Conservation (phyloP, 2,888 invertebrate species). For the Noctua pronuba region DNA sequence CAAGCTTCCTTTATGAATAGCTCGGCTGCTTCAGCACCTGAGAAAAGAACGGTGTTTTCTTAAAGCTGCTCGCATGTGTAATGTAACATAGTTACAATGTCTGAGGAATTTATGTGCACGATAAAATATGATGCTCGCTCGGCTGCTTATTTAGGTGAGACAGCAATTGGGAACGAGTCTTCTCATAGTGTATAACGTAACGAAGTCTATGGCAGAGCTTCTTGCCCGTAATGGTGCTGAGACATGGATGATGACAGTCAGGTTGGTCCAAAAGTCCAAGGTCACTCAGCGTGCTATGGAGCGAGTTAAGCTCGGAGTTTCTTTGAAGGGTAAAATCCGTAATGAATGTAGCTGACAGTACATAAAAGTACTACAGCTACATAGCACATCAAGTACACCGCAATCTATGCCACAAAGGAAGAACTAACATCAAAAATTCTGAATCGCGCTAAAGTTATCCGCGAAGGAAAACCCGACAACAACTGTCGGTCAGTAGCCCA, state of each 20-base stretch:
- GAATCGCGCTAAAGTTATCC: no score
- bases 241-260: background rate
- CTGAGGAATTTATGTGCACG: background rate
- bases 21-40: constrained; percentile 94
- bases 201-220: background rate
- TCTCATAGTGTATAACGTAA: background rate
- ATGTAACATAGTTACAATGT: no score
- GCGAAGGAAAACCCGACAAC: background rate
- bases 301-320: no score
- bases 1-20: constrained; percentile 98
- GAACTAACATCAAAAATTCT: no score
- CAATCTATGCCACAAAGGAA: no score
- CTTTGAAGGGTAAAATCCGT: no score
- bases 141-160: background rate
- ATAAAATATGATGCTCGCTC: no score
- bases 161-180: background rate
- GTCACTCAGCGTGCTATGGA: background rate
- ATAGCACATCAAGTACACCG: no score
- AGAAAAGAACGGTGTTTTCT: constrained; percentile 38
- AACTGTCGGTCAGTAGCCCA: background rate
- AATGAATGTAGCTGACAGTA: no score
- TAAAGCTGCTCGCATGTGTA: background rate
- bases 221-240: background rate
- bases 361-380: no score
- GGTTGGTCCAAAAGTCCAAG: background rate